Evolutionary conservation across 2,113 vertebrate genomes (phyloP).

Genomic region (Neopipo cinnamomea): DNA sequence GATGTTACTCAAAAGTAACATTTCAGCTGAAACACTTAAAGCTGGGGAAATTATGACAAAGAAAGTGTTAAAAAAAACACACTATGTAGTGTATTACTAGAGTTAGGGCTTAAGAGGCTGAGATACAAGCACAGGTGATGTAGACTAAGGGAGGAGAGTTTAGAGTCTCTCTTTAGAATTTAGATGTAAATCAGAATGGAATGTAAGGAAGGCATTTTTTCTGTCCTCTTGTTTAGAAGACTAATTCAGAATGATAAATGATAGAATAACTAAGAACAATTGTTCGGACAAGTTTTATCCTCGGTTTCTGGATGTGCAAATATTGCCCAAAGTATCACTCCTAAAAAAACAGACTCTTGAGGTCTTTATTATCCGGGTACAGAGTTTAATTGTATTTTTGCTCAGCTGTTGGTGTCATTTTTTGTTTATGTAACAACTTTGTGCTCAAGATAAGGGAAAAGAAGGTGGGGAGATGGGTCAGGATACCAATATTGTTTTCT

Average conservation of each 20-base stretch:
- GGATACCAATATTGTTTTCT: background rate
- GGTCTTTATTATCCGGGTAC: background rate
- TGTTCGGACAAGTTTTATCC: background rate
- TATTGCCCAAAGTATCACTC: background rate
- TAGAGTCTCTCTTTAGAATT: background rate
- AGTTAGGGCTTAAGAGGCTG: background rate
- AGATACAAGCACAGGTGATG: background rate
- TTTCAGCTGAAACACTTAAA: background rate
- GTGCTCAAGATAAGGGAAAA: background rate
- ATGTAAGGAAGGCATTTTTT: background rate
- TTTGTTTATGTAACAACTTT: background rate
- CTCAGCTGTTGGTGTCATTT: background rate
- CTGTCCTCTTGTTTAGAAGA: background rate
- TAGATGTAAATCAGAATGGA: background rate
- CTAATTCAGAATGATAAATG: background rate
- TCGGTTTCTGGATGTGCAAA: background rate
- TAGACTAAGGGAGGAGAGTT: background rate
- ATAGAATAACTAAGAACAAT: background rate
- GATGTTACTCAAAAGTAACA: background rate
- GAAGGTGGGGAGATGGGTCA: background rate
- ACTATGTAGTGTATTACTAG: background rate
- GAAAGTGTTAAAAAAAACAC: background rate
- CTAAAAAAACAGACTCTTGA: background rate
- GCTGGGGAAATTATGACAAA: background rate
- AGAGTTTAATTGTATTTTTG: background rate